A percentile compares a stretch with the other conserved stretches of the same genome.
Evolutionary conservation across 2,113 vertebrate genomes (phyloP).

Genomic region (Puntigrus tetrazona): DNA sequence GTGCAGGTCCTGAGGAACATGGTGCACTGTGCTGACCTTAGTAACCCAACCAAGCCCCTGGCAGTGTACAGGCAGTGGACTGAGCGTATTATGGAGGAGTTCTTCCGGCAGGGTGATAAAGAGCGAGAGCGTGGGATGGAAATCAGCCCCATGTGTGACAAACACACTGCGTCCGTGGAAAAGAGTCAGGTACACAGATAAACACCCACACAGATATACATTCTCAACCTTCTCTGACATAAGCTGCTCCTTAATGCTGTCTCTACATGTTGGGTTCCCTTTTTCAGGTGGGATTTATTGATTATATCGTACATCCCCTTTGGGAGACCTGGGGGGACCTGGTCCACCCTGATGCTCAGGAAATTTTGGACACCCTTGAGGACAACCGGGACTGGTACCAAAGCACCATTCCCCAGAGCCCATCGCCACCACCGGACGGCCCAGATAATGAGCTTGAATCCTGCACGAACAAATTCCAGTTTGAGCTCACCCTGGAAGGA

Average conservation of each 20-base stretch:
- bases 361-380: conserved; percentile 89
- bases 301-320: conserved; percentile 91
- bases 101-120: conserved; percentile 90
- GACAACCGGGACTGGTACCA: conserved; percentile 96
- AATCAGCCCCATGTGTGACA: conserved; percentile 94
- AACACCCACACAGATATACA: conserved; percentile 16
- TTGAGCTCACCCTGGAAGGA: conserved; percentile 74
- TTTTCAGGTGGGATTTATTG: conserved; percentile 89
- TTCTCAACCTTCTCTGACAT: not conserved
- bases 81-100: conserved; percentile 92
- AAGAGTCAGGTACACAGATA: conserved; percentile 84
- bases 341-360: conserved; percentile 90
- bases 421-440: conserved; percentile 78
- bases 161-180: conserved; percentile 91
- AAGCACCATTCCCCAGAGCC: conserved; percentile 88
- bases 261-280: conserved; percentile 9
- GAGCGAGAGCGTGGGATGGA: conserved; percentile 91
- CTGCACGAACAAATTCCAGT: conserved; percentile 78
- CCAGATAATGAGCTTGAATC: conserved; percentile 73
- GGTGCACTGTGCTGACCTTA: conserved; percentile 93
- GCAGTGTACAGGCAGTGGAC: conserved; percentile 92
- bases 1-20: conserved; percentile 89
- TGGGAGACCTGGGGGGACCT: conserved; percentile 95
- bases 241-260: not conserved
- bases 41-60: conserved; percentile 91